Evolutionary conservation across 1,140 invertebrate genomes (phyloP).

Genomic region (Scaptomyza graminum): DNA sequence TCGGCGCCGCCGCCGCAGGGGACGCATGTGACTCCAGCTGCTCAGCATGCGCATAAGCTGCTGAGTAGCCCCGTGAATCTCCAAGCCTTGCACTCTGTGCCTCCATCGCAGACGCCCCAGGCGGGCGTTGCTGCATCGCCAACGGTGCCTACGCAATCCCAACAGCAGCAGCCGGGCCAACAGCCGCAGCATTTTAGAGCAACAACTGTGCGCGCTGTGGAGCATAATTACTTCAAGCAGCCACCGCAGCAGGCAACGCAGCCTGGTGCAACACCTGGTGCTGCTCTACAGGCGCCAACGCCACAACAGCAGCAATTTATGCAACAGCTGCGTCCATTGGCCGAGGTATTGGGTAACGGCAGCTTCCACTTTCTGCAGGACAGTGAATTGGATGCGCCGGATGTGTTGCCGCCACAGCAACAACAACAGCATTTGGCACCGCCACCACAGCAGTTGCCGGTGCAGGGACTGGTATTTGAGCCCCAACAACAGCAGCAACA

Average conservation of each 20-base stretch:
- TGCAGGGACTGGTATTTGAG: conserved; percentile 62
- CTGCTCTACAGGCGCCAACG: conserved; percentile 49
- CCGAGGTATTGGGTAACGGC: conserved; percentile 88
- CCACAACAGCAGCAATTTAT: conserved; percentile 72
- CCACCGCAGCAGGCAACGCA: conserved; percentile 84
- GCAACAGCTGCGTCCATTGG: conserved; percentile 87
- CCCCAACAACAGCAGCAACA: conserved; percentile 38
- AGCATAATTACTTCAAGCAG: conserved; percentile 86
- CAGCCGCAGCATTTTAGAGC: conserved; percentile 74
- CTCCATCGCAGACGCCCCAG: background rate
- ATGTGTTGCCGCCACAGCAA: conserved; percentile 68
- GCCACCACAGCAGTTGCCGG: conserved; percentile 37
- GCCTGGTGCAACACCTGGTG: conserved; percentile 65
- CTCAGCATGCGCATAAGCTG: conserved; percentile 67
- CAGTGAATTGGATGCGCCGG: conserved; percentile 89
- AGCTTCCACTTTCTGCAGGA: conserved; percentile 91
- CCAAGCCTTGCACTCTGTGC: conserved; percentile 53
- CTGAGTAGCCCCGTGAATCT: conserved; percentile 75
- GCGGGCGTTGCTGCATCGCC: background rate
- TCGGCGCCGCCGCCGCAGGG: conserved; percentile 79
- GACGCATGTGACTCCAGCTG: conserved; percentile 32
- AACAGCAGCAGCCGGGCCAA: conserved; percentile 40
- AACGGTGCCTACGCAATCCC: conserved; percentile 19
- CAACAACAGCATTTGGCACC: conserved; percentile 43
- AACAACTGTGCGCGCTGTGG: conserved; percentile 85